phyloP scores from a whole-genome alignment of 2,888 invertebrate species.

The Plebejus melissa region DNA sequence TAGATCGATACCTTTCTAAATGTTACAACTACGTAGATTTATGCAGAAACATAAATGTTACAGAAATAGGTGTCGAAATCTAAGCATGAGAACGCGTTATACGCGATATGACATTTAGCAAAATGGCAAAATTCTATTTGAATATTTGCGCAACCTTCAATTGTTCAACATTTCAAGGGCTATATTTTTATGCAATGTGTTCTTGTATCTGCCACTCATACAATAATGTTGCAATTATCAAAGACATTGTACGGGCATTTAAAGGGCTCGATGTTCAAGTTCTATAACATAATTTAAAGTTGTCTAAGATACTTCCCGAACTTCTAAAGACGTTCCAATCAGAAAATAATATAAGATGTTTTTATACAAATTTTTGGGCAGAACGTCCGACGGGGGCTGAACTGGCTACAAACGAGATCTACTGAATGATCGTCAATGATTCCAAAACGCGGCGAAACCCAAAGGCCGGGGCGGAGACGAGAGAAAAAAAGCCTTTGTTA shows the following conservation, averaged over 20 bases:
- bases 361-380: constrained; percentile 3
- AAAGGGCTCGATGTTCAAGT: neutral
- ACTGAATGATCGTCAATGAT: constrained; percentile 63
- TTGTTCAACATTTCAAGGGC: constrained; percentile 63
- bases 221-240: constrained; percentile 4
- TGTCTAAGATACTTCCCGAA: neutral
- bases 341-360: constrained; percentile 5
- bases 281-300: neutral
- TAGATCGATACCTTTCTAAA: constrained; percentile 21
- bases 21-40: constrained; percentile 14
- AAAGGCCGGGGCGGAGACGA: constrained; percentile 61
- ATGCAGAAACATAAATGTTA: constrained; percentile 20
- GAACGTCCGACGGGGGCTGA: neutral
- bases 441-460: constrained; percentile 64
- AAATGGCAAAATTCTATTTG: constrained; percentile 57
- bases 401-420: constrained; percentile 33
- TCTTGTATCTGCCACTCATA: constrained; percentile 30
- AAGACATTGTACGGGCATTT: neutral
- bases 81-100: constrained; percentile 22
- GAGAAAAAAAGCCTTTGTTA: constrained; percentile 75
- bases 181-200: constrained; percentile 37
- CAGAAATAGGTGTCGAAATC: constrained; percentile 23
- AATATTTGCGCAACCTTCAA: constrained; percentile 61
- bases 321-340: neutral
- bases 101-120: constrained; percentile 42